Base-by-base conservation (phyloP, 2,113 vertebrate genomes). In the Hylia prasina region DNA sequence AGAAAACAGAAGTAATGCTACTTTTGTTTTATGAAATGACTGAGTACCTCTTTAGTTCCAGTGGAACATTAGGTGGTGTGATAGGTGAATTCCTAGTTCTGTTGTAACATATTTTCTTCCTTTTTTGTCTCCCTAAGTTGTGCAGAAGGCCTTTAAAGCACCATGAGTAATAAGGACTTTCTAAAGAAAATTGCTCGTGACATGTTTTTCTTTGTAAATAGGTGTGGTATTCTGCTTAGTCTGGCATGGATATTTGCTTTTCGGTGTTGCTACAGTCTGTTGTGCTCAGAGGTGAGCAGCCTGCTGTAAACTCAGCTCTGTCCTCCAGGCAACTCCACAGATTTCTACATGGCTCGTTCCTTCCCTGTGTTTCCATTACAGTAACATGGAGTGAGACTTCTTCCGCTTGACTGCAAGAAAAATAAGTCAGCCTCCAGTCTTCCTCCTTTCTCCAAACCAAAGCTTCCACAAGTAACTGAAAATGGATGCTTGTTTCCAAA, bases 201-300 rank as follows among this genome's bases (percentile, higher is more conserved):
- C 76, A 37, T 60, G 40, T 53, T 82, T 37, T 82, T 87, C 76
- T 56, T 92, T 50, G 56, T 70, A 69, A 60, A 65, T n/a, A 93
- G 42, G 45, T 82, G 35, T 58, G 48, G 60, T 60, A 39, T 88
- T 78, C 58, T 80, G 71, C 58, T 86, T 65, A 45, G n/a, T 64
- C 69, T 27, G 50, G 61, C 82, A 24, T n/a, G 54, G 78, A 42
- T 30, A 31, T 39, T 45, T 91, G 72, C 44, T 94, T 90, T 70
- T 72, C 47, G 45, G 82, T 81, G 76, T 65, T 39, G 30, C 44
- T 73, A 4, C 75, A 61, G 48, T 53, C 61, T 92, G 24, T 57
- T 90, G 57, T 66, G 35, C 20, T 89, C 53, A 90, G n/a, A 93
- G 77, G 70, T 79, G 79, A 77, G 86, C 92, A 97, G 71, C 19